These are phyloP conservation scores for Podargus strigoides DNA, from an alignment of 2,797 vertebrate species.

Conservation along the genomic window DNA sequence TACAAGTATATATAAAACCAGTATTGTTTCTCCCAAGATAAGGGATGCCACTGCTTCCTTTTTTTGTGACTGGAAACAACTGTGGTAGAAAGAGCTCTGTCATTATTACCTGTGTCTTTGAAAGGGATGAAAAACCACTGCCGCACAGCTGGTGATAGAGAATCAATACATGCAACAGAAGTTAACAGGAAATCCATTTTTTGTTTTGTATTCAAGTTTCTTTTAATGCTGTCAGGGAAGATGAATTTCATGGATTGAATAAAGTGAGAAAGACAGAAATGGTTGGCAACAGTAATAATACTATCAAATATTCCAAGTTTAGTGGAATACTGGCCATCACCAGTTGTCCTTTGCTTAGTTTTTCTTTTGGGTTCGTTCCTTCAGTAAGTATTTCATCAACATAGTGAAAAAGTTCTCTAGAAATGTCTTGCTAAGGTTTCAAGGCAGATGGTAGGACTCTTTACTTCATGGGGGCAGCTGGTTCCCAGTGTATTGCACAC, in stretches of 20 bases:
- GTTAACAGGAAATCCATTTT: not conserved
- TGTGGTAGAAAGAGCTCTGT: not conserved
- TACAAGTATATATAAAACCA: no score
- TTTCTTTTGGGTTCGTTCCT: not conserved
- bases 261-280: not conserved
- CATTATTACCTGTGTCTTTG: not conserved
- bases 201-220: not conserved
- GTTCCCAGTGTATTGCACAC: not conserved
- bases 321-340: not conserved
- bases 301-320: not conserved
- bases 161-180: not conserved
- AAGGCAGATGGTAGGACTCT: not conserved
- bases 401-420: not conserved
- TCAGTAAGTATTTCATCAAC: not conserved
- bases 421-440: not conserved
- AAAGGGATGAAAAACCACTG: not conserved
- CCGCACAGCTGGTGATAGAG: not conserved
- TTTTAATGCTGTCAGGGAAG: not conserved
- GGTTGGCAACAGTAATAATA: not conserved
- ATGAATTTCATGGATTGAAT: not conserved
- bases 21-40: not conserved
- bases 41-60: accelerated
- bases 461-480: not conserved
- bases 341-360: not conserved
- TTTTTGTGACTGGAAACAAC: not conserved